Percentiles rank a stretch among this genome's conserved stretches.
These are phyloP conservation scores for Parazoanthus darwini DNA, from an alignment of 92 coral and sea anemone species.

Conservation along the genomic window DNA sequence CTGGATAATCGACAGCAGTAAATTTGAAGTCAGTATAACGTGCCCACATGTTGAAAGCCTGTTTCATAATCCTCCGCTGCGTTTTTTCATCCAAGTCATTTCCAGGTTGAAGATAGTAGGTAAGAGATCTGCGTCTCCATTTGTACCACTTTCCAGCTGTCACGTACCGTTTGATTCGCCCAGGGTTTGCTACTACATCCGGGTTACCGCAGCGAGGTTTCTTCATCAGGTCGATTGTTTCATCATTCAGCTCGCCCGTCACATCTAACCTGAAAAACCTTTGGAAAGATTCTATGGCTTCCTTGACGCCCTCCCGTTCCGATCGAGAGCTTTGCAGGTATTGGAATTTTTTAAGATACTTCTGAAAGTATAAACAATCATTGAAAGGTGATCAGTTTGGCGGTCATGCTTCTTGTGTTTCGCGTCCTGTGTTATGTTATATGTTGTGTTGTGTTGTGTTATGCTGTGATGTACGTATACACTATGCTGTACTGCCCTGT, in stretches of 20 bases:
- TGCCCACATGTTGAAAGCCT: background rate
- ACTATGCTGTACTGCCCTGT: too few species aligned
- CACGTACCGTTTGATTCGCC: background rate
- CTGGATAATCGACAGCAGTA: background rate
- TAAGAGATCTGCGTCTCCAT: background rate
- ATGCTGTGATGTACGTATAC: too few species aligned
- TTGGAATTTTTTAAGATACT: background rate
- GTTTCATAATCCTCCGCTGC: background rate
- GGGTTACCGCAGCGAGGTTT: conserved; percentile 13
- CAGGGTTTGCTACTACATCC: background rate
- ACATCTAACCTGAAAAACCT: background rate
- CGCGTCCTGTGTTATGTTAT: too few species aligned
- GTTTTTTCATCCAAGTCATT: background rate
- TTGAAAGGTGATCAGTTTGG: too few species aligned
- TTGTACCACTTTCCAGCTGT: background rate
- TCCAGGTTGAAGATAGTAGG: background rate
- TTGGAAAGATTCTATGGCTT: background rate
- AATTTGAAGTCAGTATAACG: background rate
- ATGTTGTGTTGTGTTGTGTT: too few species aligned
- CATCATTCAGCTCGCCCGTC: background rate
- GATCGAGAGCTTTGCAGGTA: background rate
- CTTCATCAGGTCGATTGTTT: conserved; percentile 4
- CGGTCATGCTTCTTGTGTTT: too few species aligned
- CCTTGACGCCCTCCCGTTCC: background rate
- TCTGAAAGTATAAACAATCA: background rate